Evolutionary conservation across 1,140 invertebrate species (phyloP).

Genomic region (Archegozetes longisetosus): DNA sequence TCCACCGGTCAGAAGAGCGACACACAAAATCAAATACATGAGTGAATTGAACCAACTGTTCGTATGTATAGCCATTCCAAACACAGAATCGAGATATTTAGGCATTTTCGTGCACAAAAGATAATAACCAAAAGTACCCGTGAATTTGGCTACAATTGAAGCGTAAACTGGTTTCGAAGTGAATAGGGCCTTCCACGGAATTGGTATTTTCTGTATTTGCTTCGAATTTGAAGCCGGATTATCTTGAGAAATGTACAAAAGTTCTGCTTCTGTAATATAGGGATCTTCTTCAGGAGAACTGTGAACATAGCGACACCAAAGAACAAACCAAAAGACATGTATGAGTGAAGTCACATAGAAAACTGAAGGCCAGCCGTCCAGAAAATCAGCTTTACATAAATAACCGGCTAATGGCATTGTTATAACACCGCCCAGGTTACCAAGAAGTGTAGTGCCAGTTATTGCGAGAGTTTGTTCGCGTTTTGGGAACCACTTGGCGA

Average conservation of each 20-base stretch:
- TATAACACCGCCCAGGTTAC: conserved; percentile 29
- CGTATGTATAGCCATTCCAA: conserved; percentile 2
- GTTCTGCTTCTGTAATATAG: not conserved
- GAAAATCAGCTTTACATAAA: conserved; percentile 25
- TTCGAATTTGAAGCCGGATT: not conserved
- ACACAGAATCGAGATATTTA: not conserved
- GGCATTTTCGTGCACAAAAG: conserved; percentile 10
- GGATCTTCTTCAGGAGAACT: not conserved
- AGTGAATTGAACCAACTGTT: conserved; percentile 5
- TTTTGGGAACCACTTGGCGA: conserved; percentile 8
- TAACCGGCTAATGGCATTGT: conserved; percentile 23
- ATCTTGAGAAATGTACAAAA: not conserved
- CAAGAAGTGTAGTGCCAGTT: conserved; percentile 11
- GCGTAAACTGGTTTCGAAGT: not conserved
- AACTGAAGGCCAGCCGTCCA: conserved; percentile 27
- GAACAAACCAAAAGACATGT: not conserved
- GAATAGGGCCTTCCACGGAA: conserved; percentile 8
- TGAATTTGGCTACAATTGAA: conserved; percentile 6
- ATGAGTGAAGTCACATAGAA: conserved; percentile 36
- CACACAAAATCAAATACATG: not conserved
- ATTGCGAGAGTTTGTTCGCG: conserved; percentile 7
- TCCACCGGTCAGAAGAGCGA: not conserved
- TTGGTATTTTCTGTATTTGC: not conserved
- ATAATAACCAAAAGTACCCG: conserved; percentile 4
- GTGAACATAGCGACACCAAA: not conserved